A percentile compares a stretch with the other conserved stretches of the same genome.
Evolutionary conservation across 2,113 vertebrate genomes (phyloP).

Genomic region (Phylloscopus trochiloides): DNA sequence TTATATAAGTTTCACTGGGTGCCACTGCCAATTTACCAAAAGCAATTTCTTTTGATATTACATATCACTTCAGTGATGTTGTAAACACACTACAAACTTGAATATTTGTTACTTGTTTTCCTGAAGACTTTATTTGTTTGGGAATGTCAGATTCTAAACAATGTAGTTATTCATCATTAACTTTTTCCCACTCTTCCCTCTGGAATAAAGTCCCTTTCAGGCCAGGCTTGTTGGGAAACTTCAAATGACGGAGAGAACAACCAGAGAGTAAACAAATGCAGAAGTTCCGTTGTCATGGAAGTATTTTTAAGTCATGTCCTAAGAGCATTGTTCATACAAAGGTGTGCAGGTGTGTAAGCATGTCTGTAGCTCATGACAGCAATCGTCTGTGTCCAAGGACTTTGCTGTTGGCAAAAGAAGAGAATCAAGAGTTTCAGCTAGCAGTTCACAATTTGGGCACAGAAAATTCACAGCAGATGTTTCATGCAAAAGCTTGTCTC

Average conservation of each 20-base stretch:
- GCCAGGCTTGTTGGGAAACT: neutral
- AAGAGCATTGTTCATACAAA: neutral
- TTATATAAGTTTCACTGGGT: constrained; percentile 47
- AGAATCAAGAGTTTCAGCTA: neutral
- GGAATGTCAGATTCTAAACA: neutral
- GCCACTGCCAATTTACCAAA: constrained; percentile 23
- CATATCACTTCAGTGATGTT: neutral
- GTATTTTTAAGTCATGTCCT: neutral
- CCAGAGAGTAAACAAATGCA: neutral
- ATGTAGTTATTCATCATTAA: constrained; percentile 10
- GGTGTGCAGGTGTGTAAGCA: neutral
- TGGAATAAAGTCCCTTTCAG: neutral
- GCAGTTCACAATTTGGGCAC: neutral
- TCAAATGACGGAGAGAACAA: neutral
- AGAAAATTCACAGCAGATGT: constrained; percentile 1
- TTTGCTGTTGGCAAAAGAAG: neutral
- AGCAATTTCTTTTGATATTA: neutral
- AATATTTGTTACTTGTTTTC: neutral
- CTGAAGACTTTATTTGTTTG: constrained; percentile 8
- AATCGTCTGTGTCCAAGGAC: neutral
- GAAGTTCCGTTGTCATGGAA: neutral
- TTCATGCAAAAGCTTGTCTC: neutral
- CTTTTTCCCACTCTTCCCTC: neutral
- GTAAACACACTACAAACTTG: neutral
- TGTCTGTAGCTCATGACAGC: neutral